These are phyloP conservation scores for Lysandra bellargus DNA, from an alignment of 2,888 invertebrate species.

Conservation along the genomic window DNA sequence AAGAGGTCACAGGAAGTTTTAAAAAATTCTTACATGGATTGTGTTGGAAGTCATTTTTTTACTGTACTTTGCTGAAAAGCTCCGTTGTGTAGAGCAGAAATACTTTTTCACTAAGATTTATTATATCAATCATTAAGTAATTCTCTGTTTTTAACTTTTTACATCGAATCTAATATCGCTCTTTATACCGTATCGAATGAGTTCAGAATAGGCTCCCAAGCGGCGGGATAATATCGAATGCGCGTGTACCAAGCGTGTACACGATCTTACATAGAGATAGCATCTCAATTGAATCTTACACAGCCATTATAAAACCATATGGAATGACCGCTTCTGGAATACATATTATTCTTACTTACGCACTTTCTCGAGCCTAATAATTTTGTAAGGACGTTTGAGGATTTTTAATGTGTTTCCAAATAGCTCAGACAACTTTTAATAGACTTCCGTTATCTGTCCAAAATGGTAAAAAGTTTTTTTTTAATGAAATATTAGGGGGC, in stretches of 20 bases:
- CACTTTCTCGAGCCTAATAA: conserved; percentile 8
- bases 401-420: background rate
- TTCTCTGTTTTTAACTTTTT: no score
- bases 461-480: background rate
- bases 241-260: conserved; percentile 21
- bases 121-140: no score
- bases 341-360: conserved; percentile 1
- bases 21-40: background rate
- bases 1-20: background rate
- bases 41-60: no score
- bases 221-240: conserved; percentile 37
- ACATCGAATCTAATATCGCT: no score
- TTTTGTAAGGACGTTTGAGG: background rate
- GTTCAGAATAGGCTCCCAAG: background rate
- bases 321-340: background rate
- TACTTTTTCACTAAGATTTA: no score
- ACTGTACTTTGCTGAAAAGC: no score
- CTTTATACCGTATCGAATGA: background rate
- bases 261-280: conserved; percentile 40
- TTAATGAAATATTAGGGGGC: no score
- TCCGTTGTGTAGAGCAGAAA: no score
- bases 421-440: background rate
- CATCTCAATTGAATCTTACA: conserved; percentile 40
- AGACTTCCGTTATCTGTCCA: background rate
- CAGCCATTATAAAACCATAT: conserved; percentile 38